A percentile compares a stretch with the other conserved stretches of the same genome.
These are phyloP conservation scores for Olivierus martensii DNA, from an alignment of 1,140 invertebrate genomes.

Conservation along the genomic window DNA sequence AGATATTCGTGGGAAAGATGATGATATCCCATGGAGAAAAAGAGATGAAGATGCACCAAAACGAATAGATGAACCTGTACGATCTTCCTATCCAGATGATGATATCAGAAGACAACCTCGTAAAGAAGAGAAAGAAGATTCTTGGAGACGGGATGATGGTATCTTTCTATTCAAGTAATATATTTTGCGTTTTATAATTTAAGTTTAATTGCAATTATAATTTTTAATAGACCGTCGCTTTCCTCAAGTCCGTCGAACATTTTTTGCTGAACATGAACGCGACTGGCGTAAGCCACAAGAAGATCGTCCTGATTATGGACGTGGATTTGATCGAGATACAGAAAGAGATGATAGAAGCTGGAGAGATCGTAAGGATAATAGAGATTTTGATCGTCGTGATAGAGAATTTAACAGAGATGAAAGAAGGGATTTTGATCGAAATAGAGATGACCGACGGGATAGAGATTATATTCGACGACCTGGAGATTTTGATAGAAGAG, in stretches of 20 bases:
- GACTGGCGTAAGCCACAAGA: background rate
- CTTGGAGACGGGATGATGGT: conserved; percentile 2
- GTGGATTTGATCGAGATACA: background rate
- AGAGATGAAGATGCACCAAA: conserved; percentile 17
- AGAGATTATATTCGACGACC: background rate
- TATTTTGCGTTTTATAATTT: no score
- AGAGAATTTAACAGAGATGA: no score
- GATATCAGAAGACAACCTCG: background rate
- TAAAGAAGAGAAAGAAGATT: background rate
- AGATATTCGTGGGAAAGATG: background rate
- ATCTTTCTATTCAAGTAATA: no score
- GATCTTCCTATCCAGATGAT: background rate
- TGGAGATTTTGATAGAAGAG: background rate
- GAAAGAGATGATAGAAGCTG: no score
- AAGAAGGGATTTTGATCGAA: no score
- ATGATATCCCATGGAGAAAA: conserved; percentile 6
- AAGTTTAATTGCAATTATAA: no score
- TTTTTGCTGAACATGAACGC: background rate
- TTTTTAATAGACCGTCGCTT: no score
- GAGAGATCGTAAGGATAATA: background rate
- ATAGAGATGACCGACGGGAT: no score
- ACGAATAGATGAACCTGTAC: background rate
- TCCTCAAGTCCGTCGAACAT: no score
- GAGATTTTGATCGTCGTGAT: conserved; percentile 1
- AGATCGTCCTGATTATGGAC: background rate